Evolutionary conservation across 2,113 vertebrate species (phyloP).

Genomic region (Sciurus niger): DNA sequence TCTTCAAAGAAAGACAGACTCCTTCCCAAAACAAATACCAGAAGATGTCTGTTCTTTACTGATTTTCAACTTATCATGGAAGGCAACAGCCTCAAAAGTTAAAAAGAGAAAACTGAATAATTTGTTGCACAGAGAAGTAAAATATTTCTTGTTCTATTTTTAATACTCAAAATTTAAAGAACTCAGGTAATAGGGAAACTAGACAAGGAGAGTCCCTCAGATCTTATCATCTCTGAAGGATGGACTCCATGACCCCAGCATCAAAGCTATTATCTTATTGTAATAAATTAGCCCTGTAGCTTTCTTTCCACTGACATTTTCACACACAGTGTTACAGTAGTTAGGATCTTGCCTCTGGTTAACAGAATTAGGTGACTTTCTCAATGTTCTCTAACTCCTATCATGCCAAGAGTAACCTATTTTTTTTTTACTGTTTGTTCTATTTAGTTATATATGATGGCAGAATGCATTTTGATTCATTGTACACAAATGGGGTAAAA

Average conservation of each 20-base stretch:
- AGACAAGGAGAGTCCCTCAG: not conserved
- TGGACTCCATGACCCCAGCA: not conserved
- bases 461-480: too few species aligned
- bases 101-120: not conserved
- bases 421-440: not conserved
- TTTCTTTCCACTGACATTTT: not conserved
- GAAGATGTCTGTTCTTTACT: not conserved
- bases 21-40: not conserved
- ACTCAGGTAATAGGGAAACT: not conserved
- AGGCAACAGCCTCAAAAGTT: not conserved
- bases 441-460: too few species aligned
- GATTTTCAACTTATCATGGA: not conserved
- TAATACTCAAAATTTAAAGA: not conserved
- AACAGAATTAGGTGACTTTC: not conserved
- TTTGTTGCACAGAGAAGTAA: not conserved
- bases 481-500: too few species aligned
- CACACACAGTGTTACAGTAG: not conserved
- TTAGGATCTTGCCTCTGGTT: not conserved
- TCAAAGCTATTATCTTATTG: not conserved
- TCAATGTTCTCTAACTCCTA: not conserved
- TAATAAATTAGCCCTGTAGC: not conserved
- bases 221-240: not conserved
- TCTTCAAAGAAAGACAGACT: not conserved
- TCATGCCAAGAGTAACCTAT: not conserved
- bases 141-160: not conserved